Conservation (phyloP, 1,140 invertebrate species). For the Proctacanthus coquilletti region DNA sequence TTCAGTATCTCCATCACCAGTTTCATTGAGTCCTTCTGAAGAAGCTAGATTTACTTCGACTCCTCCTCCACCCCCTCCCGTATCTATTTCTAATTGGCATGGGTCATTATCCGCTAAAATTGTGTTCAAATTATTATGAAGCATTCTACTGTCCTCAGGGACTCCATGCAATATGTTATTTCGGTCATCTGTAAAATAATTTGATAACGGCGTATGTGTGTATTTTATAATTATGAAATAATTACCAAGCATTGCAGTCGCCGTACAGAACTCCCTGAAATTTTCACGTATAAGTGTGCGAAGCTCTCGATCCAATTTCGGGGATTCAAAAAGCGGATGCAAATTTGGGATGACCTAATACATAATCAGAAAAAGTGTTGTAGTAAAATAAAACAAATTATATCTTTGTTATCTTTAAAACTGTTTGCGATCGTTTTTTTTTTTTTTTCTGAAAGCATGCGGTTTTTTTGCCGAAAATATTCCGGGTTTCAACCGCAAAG, state of each 20-base stretch:
- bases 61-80: constrained; percentile 12
- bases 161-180: background rate
- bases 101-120: constrained; percentile 32
- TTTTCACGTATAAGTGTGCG: constrained; percentile 71
- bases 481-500: no score
- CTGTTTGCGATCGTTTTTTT: background rate
- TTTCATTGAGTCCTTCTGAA: constrained; percentile 11
- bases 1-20: constrained; percentile 36
- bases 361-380: no score
- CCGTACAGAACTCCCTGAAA: constrained; percentile 79
- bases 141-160: background rate
- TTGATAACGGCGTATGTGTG: no score
- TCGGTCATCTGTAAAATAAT: constrained; percentile 12
- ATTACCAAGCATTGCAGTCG: no score
- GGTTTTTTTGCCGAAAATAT: no score
- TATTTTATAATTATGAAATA: no score
- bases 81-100: constrained; percentile 30
- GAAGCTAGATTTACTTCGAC: constrained; percentile 27
- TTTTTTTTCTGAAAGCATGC: background rate
- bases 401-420: no score
- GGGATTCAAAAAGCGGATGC: constrained; percentile 82
- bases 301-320: constrained; percentile 80
- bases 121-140: constrained; percentile 14
- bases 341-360: constrained; percentile 57
- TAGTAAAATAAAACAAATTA: no score